Conservation (phyloP, 2,797 vertebrate species). For the Lemur catta region DNA sequence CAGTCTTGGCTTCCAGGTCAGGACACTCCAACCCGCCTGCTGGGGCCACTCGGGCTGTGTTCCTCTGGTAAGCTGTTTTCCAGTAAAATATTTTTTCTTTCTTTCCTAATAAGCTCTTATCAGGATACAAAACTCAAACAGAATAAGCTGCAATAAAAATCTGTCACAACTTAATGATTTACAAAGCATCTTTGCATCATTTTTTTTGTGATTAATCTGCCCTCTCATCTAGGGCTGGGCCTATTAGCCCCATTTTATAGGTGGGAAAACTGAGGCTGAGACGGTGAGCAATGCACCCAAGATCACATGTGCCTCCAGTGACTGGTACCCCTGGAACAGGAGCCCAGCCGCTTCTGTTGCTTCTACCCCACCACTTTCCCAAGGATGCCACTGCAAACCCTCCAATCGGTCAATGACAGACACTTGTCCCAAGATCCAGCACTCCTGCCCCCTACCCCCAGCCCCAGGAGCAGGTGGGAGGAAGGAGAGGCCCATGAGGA, state of each 20-base stretch:
- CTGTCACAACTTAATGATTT: background rate
- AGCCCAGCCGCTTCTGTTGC: rapidly evolving
- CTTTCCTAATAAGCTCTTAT: background rate
- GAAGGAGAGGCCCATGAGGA: background rate
- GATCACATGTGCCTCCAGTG: rapidly evolving
- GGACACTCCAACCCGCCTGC: background rate
- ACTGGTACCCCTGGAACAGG: background rate
- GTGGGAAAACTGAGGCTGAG: background rate
- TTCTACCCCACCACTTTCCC: background rate
- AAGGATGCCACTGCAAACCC: background rate
- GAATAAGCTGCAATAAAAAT: background rate
- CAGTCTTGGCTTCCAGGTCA: background rate
- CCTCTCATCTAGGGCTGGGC: background rate
- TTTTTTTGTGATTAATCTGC: background rate
- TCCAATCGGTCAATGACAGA: background rate
- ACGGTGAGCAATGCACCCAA: background rate
- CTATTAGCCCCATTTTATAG: background rate
- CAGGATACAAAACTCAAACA: background rate
- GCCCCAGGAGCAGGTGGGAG: background rate
- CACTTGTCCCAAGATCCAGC: background rate
- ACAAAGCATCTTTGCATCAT: background rate
- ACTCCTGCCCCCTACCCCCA: background rate
- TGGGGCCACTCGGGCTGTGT: background rate
- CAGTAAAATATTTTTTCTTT: too few relatives aligned
- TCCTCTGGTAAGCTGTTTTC: background rate